Percentiles rank a stretch among this genome's conserved stretches.
These are phyloP conservation scores for Aphelinus certus DNA, from an alignment of 1,140 invertebrate species.

Conservation along the genomic window DNA sequence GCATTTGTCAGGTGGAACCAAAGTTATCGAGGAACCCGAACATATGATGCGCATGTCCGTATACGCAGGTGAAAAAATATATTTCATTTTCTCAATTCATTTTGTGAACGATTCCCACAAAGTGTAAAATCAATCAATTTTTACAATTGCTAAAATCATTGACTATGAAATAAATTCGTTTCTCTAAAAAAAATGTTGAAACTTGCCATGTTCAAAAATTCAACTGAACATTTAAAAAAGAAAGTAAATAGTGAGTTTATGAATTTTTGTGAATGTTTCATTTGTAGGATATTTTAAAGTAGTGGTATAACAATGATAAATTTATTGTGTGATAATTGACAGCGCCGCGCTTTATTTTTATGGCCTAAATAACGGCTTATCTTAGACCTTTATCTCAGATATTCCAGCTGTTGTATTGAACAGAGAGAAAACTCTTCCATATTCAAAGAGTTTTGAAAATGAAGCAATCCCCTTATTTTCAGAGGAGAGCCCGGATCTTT, in stretches of 20 bases:
- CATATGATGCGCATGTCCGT: constrained; percentile 57
- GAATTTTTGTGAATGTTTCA: no score
- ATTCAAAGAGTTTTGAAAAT: constrained; percentile 5
- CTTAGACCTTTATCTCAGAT: constrained; percentile 3
- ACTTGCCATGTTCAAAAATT: no score
- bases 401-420: background rate
- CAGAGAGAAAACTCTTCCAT: background rate
- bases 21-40: constrained; percentile 47
- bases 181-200: no score
- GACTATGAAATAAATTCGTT: no score
- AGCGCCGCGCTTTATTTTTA: background rate
- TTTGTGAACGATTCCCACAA: background rate
- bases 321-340: background rate
- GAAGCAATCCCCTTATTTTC: background rate
- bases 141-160: no score
- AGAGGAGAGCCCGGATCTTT: constrained; percentile 63
- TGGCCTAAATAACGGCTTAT: constrained; percentile 1
- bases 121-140: no score
- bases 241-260: no score
- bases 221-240: no score
- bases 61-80: constrained; percentile 51
- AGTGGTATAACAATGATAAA: no score
- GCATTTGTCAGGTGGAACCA: constrained; percentile 58
- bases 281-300: no score
- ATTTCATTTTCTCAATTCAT: background rate